phyloP scores from a whole-genome alignment of 2,113 vertebrate genomes.

The Thalassoma bifasciatum region DNA sequence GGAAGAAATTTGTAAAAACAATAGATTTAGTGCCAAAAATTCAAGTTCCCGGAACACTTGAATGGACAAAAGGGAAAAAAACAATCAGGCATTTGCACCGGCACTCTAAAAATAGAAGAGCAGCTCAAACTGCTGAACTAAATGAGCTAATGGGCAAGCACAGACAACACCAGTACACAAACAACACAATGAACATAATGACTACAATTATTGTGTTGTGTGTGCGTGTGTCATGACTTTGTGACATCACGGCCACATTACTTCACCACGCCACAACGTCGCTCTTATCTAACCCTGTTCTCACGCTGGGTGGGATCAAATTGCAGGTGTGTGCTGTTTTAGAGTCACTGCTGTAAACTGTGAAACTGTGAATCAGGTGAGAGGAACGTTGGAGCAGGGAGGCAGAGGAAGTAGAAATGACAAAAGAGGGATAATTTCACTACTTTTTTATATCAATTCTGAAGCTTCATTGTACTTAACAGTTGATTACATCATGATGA shows the following conservation, averaged over 20 bases:
- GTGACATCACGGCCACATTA: not conserved
- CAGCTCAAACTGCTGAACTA: not conserved
- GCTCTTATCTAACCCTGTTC: not conserved
- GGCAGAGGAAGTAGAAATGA: too few species aligned
- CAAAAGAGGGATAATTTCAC: not conserved
- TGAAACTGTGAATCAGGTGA: not conserved
- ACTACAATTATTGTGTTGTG: not conserved
- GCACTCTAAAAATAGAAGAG: not conserved
- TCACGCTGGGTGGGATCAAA: not conserved
- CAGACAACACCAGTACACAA: not conserved
- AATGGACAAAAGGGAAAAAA: not conserved
- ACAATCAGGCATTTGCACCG: too few species aligned
- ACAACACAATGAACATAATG: not conserved
- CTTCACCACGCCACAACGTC: not conserved
- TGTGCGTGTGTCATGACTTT: not conserved
- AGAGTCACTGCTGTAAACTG: not conserved
- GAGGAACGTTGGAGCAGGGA: not conserved
- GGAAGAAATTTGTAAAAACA: not conserved
- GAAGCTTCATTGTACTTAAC: not conserved
- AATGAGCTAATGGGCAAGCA: not conserved
- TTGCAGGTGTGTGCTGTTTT: not conserved
- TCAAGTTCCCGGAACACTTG: not conserved
- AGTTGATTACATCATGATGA: not conserved
- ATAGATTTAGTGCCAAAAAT: not conserved
- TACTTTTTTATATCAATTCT: not conserved